Evolutionary conservation across 2,888 invertebrate genomes (phyloP), one percentile per base, ranked within the genome.

Genomic region (Thereva nobilitata): DNA sequence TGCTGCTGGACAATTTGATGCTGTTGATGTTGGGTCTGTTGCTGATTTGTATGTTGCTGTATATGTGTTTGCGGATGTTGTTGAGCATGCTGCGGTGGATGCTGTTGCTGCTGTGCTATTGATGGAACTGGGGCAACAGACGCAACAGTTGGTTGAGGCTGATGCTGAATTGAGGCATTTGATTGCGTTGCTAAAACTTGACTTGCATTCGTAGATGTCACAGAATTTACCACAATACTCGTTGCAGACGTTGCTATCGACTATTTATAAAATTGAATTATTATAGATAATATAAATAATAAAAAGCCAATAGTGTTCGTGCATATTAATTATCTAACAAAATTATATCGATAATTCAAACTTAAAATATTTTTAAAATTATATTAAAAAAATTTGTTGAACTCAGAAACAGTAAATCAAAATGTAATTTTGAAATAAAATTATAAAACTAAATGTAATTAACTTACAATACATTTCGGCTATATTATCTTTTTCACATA

Each of bases 191-290:
- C 76, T 67, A 75, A 77, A 47, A 75, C 72, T 70, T 76, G 77
- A 66, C 73, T 72, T 52, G 79, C 75, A 74, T 78, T 78, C 68
- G 77, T 75, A 44, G 71, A 68, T 57, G 79, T 77, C 69, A 80
- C 79, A 67, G 81, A 80, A 74, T 81, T 80, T 41, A 80, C 80
- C 71, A 81, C 78, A 69, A 81, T 79, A 74, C 76, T 81, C 72
- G 77, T 79, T 55, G 78, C 76, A 45, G 79, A 76, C 64, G 75
- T 76, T 69, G 79, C 74, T 76, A 79, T 73, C 37, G 72, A 67
- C 69, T 70, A 53, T 61, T 67, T 52, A 4, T 71, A 71, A 72
- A 71, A 54, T 67, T 52, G 61, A 64, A 65, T 69, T 65, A 68
- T 67, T 69, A 67, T 69, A 66, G 66, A 55, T 9, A 44, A 5